Conservation (phyloP, 2,113 vertebrate genomes). For the Anhinga rufa region DNA sequence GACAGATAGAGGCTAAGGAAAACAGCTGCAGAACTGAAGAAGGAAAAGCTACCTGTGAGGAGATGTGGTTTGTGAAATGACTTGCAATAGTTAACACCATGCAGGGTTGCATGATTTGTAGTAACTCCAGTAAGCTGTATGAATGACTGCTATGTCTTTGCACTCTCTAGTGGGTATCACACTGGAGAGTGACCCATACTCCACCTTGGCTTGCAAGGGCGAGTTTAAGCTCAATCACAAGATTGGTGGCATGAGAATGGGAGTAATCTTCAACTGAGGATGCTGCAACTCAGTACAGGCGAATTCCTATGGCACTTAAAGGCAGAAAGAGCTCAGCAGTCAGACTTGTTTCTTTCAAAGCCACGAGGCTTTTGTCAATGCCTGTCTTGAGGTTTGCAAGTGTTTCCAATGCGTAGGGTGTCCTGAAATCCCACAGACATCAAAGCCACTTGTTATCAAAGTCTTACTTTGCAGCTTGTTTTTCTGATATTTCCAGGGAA, state of each 20-base stretch:
- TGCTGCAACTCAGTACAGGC: background rate
- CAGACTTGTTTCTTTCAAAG: background rate
- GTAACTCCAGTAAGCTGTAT: background rate
- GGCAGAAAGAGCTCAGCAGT: background rate
- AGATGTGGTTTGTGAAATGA: background rate
- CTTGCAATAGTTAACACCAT: background rate
- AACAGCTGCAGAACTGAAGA: background rate
- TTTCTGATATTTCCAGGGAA: background rate
- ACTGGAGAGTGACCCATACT: background rate
- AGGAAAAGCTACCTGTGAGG: background rate
- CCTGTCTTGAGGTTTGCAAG: background rate
- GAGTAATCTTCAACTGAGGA: background rate
- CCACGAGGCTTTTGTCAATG: background rate
- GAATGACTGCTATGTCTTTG: background rate
- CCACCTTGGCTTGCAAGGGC: background rate
- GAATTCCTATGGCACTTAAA: background rate
- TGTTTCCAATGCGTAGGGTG: background rate
- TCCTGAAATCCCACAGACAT: background rate
- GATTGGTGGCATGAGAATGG: background rate
- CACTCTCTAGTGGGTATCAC: background rate
- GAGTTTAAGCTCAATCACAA: background rate
- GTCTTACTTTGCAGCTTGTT: background rate
- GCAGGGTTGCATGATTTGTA: background rate
- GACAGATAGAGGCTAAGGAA: background rate
- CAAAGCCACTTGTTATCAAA: background rate